phyloP scores from a whole-genome alignment of 2,113 vertebrate species.

The Rallus limicola region DNA sequence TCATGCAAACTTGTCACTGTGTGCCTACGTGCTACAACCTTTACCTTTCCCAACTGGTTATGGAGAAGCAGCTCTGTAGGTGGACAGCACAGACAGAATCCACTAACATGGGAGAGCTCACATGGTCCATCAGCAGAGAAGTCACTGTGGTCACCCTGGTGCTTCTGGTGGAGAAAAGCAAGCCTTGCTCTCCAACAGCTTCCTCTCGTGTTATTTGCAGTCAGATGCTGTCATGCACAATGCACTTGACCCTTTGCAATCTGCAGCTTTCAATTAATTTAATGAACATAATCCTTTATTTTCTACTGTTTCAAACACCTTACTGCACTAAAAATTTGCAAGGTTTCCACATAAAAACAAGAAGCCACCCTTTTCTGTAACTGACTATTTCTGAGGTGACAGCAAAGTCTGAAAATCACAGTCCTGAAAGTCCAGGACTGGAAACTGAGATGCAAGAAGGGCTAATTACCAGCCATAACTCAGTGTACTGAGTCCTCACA shows the following conservation, averaged over 20 bases:
- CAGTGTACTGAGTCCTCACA: neutral
- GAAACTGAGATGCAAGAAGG: neutral
- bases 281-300: neutral
- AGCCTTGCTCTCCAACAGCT: neutral
- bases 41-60: neutral
- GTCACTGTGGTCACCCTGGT: neutral
- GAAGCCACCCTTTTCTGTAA: neutral
- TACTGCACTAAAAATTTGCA: neutral
- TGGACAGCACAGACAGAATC: neutral
- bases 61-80: neutral
- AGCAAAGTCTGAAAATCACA: neutral
- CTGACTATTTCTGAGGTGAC: neutral
- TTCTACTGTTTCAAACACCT: neutral
- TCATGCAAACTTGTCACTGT: neutral
- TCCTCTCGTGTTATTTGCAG: neutral
- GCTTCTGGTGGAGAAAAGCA: neutral
- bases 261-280: neutral
- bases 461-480: neutral
- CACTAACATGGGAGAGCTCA: neutral
- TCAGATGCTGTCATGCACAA: neutral
- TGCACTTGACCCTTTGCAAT: neutral
- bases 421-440: neutral
- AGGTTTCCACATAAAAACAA: neutral
- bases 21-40: neutral
- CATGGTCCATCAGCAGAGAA: neutral